Percentiles rank a stretch among this genome's conserved stretches.
phyloP scores from a whole-genome alignment of 92 coral and sea anemone genomes.

The Muricea muricata region DNA sequence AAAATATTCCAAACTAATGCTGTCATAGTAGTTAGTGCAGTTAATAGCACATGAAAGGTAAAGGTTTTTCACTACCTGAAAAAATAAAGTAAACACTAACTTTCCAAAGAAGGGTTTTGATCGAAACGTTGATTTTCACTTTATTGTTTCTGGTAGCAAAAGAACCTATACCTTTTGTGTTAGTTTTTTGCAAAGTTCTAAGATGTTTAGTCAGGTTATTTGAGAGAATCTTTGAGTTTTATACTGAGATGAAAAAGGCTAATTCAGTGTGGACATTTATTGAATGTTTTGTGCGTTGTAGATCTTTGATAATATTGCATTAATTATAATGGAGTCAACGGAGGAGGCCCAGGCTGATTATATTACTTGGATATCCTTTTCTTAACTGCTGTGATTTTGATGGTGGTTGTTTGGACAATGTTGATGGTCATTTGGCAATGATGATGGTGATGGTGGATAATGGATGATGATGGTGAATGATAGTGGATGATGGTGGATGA shows the following conservation, averaged over 20 bases:
- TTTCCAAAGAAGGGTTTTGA: too few species aligned
- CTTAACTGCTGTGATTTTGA: background rate
- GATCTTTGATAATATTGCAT: conserved; percentile 97
- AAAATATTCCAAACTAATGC: too few species aligned
- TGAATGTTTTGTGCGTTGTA: background rate
- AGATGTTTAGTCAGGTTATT: background rate
- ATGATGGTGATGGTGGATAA: background rate
- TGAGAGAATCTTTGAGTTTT: background rate
- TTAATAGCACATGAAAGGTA: too few species aligned
- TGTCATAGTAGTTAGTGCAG: too few species aligned
- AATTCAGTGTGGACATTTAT: too few species aligned
- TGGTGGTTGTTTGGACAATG: background rate
- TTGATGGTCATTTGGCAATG: background rate
- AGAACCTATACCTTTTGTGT: too few species aligned
- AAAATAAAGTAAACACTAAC: too few species aligned
- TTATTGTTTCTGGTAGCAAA: too few species aligned
- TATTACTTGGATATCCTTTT: conserved; percentile 97
- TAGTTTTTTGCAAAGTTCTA: background rate
- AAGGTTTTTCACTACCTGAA: too few species aligned
- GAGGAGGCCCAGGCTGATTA: conserved; percentile 92
- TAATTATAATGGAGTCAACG: conserved; percentile 97
- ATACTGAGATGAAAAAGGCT: too few species aligned
- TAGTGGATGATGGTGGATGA: background rate
- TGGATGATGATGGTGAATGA: background rate
- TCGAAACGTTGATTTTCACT: too few species aligned